These are phyloP conservation scores for Parus major DNA, from an alignment of 2,113 vertebrate species.

Conservation along the genomic window DNA sequence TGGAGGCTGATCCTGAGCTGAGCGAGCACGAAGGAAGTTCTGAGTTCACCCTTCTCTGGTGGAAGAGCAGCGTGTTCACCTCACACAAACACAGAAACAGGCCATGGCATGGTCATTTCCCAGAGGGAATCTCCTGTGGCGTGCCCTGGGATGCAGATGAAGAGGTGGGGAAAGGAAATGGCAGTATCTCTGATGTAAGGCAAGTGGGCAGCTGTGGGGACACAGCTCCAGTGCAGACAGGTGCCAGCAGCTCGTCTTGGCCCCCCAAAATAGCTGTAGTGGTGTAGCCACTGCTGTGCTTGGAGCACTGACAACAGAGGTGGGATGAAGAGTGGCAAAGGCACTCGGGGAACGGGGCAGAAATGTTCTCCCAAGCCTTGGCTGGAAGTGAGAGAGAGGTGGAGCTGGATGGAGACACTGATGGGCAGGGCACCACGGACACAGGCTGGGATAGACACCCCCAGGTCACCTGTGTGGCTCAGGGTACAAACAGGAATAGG, in stretches of 20 bases:
- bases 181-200: neutral
- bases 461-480: neutral
- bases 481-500: neutral
- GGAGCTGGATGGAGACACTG: neutral
- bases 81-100: neutral
- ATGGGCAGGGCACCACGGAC: rapidly evolving
- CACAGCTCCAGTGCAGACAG: neutral
- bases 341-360: neutral
- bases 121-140: neutral
- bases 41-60: neutral
- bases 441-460: neutral
- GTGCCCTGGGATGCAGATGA: neutral
- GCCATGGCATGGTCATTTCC: too few species aligned
- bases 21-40: rapidly evolving
- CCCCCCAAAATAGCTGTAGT: neutral
- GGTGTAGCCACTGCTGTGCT: neutral
- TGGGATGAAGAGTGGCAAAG: neutral
- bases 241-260: neutral
- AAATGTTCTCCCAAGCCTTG: neutral
- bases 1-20: neutral
- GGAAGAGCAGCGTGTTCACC: neutral
- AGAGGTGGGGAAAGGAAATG: neutral
- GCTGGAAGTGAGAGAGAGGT: neutral
- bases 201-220: neutral
- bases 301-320: neutral